Conservation (phyloP, 2,888 invertebrate species). For the Diadromus collaris region DNA sequence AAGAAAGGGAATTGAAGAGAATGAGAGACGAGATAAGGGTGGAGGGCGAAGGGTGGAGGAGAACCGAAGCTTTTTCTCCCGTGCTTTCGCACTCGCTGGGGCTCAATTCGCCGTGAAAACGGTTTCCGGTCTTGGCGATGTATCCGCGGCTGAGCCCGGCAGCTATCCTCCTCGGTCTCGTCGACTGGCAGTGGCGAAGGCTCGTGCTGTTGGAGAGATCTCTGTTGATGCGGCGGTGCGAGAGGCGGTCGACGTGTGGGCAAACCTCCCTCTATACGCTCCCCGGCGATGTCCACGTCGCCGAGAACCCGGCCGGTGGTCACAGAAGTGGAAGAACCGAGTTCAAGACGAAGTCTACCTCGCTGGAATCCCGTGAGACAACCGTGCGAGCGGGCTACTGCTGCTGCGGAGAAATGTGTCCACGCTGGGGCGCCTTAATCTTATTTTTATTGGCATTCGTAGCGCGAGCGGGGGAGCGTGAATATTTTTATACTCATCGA, state of each 20-base stretch:
- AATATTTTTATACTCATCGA: conserved; percentile 3
- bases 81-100: conserved; percentile 61
- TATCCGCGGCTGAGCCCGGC: conserved; percentile 50
- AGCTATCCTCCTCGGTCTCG: conserved; percentile 9
- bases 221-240: conserved; percentile 48
- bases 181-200: conserved; percentile 21
- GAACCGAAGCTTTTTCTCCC: conserved; percentile 51
- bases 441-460: conserved; percentile 26
- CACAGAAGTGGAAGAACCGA: conserved; percentile 57
- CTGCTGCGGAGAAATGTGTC: conserved; percentile 28
- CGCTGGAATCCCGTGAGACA: conserved; percentile 38
- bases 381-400: conserved; percentile 39
- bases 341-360: conserved; percentile 29
- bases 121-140: conserved; percentile 62
- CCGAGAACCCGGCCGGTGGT: conserved; percentile 22
- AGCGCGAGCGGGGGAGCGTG: background rate
- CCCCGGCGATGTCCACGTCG: conserved; percentile 22
- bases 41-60: conserved; percentile 12
- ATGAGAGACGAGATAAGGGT: conserved; percentile 20
- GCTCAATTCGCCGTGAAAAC: conserved; percentile 71
- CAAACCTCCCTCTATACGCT: conserved; percentile 26
- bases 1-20: conserved; percentile 24
- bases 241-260: conserved; percentile 43
- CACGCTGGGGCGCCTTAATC: conserved; percentile 7
- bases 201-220: conserved; percentile 38